These are phyloP conservation scores for Balaenoptera acutorostrata DNA, from an alignment of 2,113 vertebrate species.

Conservation along the genomic window DNA sequence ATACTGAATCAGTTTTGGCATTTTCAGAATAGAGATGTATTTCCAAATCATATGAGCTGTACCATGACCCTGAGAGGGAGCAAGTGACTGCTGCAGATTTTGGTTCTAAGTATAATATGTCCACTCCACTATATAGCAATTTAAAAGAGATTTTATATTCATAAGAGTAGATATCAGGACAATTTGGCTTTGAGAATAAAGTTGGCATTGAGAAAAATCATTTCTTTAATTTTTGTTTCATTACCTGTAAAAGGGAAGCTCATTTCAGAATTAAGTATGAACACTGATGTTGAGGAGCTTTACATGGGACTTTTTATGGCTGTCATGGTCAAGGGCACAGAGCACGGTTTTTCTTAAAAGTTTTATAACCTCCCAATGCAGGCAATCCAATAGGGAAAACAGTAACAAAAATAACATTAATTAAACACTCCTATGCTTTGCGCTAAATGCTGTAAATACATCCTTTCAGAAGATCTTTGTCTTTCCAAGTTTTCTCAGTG, in stretches of 20 bases:
- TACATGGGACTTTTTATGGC: background rate
- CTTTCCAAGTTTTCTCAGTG: background rate
- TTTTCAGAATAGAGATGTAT: background rate
- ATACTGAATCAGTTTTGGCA: background rate
- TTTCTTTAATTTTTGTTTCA: background rate
- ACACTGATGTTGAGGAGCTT: background rate
- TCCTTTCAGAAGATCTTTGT: background rate
- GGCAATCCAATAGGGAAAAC: background rate
- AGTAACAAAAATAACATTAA: background rate
- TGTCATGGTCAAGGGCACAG: background rate
- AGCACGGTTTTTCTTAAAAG: background rate
- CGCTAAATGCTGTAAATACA: background rate
- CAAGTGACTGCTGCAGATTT: background rate
- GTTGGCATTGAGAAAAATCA: background rate
- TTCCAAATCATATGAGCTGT: background rate
- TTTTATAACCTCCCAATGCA: background rate
- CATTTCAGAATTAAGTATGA: slow-evolving; percentile 2
- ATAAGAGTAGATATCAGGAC: background rate
- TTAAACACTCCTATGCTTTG: background rate
- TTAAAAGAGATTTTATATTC: background rate
- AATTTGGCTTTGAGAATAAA: background rate
- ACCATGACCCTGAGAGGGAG: background rate
- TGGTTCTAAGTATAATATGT: background rate
- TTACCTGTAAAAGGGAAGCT: background rate
- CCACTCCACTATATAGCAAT: background rate